These are phyloP conservation scores for Venturia canescens DNA, from an alignment of 1,140 invertebrate species.

Conservation along the genomic window DNA sequence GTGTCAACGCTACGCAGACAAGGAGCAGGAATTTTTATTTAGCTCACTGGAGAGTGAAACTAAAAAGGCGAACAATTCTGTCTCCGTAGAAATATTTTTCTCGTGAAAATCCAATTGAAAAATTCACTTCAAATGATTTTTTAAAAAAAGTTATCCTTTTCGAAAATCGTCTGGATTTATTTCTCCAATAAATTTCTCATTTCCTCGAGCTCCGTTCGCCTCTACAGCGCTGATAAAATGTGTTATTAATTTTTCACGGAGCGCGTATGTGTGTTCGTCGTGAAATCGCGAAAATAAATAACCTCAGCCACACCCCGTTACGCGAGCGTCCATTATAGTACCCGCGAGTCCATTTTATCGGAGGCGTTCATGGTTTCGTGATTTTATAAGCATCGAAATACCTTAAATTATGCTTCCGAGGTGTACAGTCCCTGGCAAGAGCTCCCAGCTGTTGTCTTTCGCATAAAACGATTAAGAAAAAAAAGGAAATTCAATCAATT, in stretches of 20 bases:
- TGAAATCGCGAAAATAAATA: conserved; percentile 10
- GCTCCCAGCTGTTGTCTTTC: no score
- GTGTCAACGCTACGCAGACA: no score
- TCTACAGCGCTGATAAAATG: background rate
- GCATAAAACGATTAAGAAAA: background rate
- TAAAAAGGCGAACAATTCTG: no score
- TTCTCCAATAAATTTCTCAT: background rate
- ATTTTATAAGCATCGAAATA: conserved; percentile 46
- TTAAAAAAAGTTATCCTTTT: no score
- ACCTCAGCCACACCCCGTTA: background rate
- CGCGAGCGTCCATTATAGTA: background rate
- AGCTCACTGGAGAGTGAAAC: no score
- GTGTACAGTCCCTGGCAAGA: background rate
- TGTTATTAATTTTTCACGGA: background rate
- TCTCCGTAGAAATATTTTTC: no score
- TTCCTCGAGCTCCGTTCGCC: background rate
- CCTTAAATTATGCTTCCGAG: background rate
- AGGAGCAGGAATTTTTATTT: no score
- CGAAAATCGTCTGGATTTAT: no score
- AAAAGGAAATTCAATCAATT: no score
- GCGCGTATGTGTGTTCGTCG: background rate
- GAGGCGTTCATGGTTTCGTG: conserved; percentile 29
- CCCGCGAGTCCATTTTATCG: background rate
- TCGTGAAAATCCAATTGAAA: no score
- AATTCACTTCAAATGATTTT: no score